These are phyloP conservation scores for Lindbergichthys nudifrons DNA, from an alignment of 2,797 vertebrate genomes.

Conservation along the genomic window DNA sequence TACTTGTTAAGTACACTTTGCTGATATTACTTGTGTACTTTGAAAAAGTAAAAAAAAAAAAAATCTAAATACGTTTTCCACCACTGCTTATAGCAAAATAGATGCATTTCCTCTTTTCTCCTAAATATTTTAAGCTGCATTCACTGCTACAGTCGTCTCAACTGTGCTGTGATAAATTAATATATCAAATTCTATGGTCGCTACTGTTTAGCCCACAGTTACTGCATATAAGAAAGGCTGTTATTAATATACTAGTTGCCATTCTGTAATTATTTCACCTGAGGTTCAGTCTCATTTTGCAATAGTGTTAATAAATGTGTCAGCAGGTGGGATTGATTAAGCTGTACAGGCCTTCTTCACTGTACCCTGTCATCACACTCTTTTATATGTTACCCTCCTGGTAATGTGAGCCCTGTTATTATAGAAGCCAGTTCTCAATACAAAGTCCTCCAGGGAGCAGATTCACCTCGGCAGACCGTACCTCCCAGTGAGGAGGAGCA, in stretches of 20 bases:
- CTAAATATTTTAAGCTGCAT: not conserved
- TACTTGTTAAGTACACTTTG: too few species aligned
- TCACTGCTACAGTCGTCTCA: not conserved
- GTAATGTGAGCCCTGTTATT: constrained; percentile 40
- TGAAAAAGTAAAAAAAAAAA: too few species aligned
- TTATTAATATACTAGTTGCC: not conserved
- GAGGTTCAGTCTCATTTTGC: not conserved
- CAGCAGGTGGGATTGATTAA: constrained; percentile 5
- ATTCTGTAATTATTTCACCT: not conserved
- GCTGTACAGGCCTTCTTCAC: not conserved
- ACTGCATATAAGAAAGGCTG: not conserved
- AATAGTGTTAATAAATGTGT: not conserved
- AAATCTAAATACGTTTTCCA: not conserved
- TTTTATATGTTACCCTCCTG: constrained; percentile 34
- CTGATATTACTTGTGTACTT: too few species aligned
- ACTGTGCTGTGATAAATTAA: not conserved
- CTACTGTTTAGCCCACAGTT: not conserved
- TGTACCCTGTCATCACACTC: constrained; percentile 28
- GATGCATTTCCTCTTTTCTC: not conserved
- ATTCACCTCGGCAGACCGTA: constrained; percentile 4
- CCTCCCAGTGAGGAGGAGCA: constrained; percentile 14
- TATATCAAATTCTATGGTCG: too few species aligned
- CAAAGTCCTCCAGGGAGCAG: constrained; percentile 8
- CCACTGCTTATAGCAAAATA: too few species aligned
- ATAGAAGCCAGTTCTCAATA: constrained; percentile 13